Percentiles rank a stretch among this genome's conserved stretches.
These are phyloP conservation scores for Valencia hispanica DNA, from an alignment of 2,797 vertebrate species.

Conservation along the genomic window DNA sequence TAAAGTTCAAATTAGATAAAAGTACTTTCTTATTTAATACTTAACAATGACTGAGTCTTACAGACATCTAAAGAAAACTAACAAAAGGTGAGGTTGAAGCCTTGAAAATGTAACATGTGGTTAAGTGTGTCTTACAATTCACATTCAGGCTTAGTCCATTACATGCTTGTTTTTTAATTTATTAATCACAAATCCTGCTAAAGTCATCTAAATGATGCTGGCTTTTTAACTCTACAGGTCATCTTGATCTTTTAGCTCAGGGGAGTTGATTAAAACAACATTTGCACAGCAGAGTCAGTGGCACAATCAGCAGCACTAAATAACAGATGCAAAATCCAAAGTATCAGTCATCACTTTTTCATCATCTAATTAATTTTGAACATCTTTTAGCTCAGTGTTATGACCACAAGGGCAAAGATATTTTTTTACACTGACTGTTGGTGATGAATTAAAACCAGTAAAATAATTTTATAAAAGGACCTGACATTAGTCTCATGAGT, in stretches of 20 bases:
- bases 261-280: conserved; percentile 1
- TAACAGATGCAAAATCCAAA: neutral
- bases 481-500: conserved; percentile 11
- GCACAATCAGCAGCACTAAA: too few relatives aligned
- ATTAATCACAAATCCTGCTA: conserved; percentile 5
- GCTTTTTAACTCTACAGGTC: conserved; percentile 28
- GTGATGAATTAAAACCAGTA: conserved; percentile 22
- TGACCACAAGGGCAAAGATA: neutral
- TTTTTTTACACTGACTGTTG: conserved; percentile 14
- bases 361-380: conserved; percentile 7
- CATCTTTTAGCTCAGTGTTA: conserved; percentile 13
- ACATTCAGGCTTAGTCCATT: neutral
- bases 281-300: neutral
- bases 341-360: conserved; percentile 2
- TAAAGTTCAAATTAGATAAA: neutral
- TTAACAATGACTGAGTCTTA: neutral
- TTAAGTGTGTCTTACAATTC: neutral
- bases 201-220: conserved; percentile 13
- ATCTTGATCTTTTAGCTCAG: conserved; percentile 11
- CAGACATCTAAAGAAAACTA: neutral
- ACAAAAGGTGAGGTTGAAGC: neutral
- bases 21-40: neutral
- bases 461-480: conserved; percentile 10
- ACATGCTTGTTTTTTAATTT: neutral
- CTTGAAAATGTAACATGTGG: neutral